Evolutionary conservation across 2,797 vertebrate genomes (phyloP).

Genomic region (Amphiprion clarkii): DNA sequence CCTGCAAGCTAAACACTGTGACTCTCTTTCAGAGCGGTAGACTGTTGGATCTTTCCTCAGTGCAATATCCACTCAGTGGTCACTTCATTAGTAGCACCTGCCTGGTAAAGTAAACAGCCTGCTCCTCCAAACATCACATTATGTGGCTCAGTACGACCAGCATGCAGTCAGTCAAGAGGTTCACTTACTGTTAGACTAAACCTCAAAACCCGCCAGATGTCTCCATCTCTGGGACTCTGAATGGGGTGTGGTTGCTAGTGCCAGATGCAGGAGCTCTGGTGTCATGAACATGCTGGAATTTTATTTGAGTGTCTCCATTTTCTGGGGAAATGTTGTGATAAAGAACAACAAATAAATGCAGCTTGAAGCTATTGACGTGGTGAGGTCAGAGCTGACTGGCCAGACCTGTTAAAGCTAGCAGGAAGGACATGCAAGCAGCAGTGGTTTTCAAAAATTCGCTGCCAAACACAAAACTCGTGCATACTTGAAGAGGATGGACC

Average conservation of each 20-base stretch:
- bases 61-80: slow-evolving; percentile 38
- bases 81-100: slow-evolving; percentile 60
- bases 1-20: neutral
- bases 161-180: slow-evolving; percentile 34
- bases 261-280: slow-evolving; percentile 3
- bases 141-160: slow-evolving; percentile 23
- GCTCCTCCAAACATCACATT: slow-evolving; percentile 40
- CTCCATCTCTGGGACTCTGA: slow-evolving; percentile 26
- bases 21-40: slow-evolving; percentile 1
- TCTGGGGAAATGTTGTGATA: neutral
- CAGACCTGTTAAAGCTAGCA: neutral
- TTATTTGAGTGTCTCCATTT: too few species aligned
- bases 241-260: slow-evolving; percentile 14
- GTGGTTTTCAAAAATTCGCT: neutral
- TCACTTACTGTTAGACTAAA: slow-evolving; percentile 28
- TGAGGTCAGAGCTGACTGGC: slow-evolving; percentile 4
- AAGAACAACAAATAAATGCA: neutral
- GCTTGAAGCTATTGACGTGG: neutral
- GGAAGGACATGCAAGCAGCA: neutral
- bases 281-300: neutral
- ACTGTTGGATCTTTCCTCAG: slow-evolving; percentile 18
- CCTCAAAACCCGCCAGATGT: slow-evolving; percentile 49
- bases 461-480: neutral
- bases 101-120: slow-evolving; percentile 31
- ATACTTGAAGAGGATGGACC: neutral